Evolutionary conservation across 1,140 invertebrate genomes (phyloP).

Genomic region (Bilobella aurantiaca): DNA sequence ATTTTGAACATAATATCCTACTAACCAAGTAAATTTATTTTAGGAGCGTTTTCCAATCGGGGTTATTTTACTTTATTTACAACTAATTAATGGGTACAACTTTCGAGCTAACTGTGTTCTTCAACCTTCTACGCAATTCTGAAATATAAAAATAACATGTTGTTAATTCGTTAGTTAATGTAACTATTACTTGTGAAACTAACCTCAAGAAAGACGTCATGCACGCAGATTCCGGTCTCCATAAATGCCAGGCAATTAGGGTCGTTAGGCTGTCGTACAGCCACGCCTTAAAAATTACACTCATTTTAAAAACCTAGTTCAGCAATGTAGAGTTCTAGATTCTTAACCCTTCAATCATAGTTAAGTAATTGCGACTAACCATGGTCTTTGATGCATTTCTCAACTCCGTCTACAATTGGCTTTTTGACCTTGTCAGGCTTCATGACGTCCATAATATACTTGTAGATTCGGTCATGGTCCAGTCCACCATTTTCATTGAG

Average conservation of each 20-base stretch:
- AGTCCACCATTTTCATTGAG: slow-evolving; percentile 6
- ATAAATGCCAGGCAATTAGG: slow-evolving; percentile 20
- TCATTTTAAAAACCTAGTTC: background rate
- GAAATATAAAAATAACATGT: background rate
- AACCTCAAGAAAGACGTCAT: background rate
- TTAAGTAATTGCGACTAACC: slow-evolving; percentile 7
- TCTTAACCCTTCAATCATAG: background rate
- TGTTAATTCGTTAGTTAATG: background rate
- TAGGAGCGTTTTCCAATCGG: no score
- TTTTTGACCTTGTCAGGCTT: slow-evolving; percentile 21
- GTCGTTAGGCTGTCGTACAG: slow-evolving; percentile 9
- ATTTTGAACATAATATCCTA: no score
- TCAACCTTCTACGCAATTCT: background rate
- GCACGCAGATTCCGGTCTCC: slow-evolving; percentile 10
- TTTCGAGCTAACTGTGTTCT: no score
- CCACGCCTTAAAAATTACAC: background rate
- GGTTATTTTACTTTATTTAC: no score
- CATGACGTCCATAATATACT: slow-evolving; percentile 17
- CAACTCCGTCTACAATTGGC: slow-evolving; percentile 18
- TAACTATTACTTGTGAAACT: background rate
- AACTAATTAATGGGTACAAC: no score
- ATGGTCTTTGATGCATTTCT: slow-evolving; percentile 25
- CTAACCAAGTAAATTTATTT: no score
- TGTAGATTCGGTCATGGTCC: slow-evolving; percentile 20
- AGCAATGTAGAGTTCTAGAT: background rate